Evolutionary conservation across 1,140 invertebrate genomes (phyloP).

Genomic region (Danaus plexippus): DNA sequence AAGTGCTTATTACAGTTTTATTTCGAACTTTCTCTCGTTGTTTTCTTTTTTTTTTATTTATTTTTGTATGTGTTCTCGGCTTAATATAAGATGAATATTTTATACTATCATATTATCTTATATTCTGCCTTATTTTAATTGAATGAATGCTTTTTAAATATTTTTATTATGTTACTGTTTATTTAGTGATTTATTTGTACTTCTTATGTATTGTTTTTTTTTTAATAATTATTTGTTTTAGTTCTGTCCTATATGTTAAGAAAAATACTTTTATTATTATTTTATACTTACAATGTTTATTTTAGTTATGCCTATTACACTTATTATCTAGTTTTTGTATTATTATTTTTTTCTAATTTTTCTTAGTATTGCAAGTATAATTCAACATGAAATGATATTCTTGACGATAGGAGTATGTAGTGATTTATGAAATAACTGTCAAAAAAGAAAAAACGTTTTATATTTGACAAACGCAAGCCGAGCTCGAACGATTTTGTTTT

Average conservation of each 20-base stretch:
- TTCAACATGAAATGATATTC: too few species aligned
- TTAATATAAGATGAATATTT: constrained; percentile 12
- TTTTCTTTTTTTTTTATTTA: constrained; percentile 16
- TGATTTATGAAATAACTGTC: too few species aligned
- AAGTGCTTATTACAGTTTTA: constrained; percentile 32
- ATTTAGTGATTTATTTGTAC: too few species aligned
- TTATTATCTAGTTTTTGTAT: constrained; percentile 12
- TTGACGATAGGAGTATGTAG: too few species aligned
- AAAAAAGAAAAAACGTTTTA: too few species aligned
- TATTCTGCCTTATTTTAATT: constrained; percentile 16
- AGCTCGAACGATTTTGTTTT: too few species aligned
- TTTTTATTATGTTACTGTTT: constrained; percentile 6
- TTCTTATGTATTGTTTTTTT: too few species aligned
- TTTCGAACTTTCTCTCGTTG: constrained; percentile 16
- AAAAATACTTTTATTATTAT: constrained; percentile 9
- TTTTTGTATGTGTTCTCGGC: constrained; percentile 9
- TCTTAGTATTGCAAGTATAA: neutral
- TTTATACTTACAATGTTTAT: constrained; percentile 7
- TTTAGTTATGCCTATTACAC: constrained; percentile 5
- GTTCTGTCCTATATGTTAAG: too few species aligned
- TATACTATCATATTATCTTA: constrained; percentile 11
- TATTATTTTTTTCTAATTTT: constrained; percentile 14
- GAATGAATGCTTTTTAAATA: constrained; percentile 11
- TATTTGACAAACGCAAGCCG: too few species aligned
- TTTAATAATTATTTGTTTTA: too few species aligned